Conservation (phyloP, 2,888 invertebrate species). For the Parnassius smintheus region DNA sequence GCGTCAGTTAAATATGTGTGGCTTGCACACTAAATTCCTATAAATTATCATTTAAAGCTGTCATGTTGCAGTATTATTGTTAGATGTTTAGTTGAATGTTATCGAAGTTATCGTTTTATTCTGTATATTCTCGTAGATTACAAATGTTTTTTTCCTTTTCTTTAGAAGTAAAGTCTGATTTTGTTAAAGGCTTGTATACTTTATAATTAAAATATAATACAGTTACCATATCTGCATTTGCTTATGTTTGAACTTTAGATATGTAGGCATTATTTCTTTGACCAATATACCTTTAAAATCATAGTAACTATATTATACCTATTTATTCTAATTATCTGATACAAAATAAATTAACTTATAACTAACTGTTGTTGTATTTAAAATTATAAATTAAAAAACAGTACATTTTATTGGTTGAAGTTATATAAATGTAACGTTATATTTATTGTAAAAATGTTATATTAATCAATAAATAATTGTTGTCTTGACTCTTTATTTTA, state of each 20-base stretch:
- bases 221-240: too few relatives aligned
- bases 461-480: constrained; percentile 24
- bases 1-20: too few relatives aligned
- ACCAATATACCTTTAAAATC: too few relatives aligned
- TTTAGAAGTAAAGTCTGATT: not conserved
- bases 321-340: too few relatives aligned
- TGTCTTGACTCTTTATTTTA: not conserved
- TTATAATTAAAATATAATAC: too few relatives aligned
- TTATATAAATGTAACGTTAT: not conserved
- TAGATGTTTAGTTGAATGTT: constrained; percentile 8
- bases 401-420: constrained; percentile 4
- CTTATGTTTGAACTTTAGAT: not conserved
- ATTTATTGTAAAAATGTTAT: constrained; percentile 23
- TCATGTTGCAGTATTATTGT: constrained; percentile 22
- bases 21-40: too few relatives aligned
- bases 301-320: too few relatives aligned
- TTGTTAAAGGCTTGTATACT: not conserved
- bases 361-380: not conserved
- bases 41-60: not conserved
- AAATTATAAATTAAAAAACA: not conserved
- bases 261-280: too few relatives aligned
- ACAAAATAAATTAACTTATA: too few relatives aligned
- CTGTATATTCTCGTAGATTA: not conserved
- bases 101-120: constrained; percentile 9
- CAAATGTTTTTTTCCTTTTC: not conserved